Evolutionary conservation across 1,140 invertebrate species (phyloP).

Genomic region (Panulirus ornatus): DNA sequence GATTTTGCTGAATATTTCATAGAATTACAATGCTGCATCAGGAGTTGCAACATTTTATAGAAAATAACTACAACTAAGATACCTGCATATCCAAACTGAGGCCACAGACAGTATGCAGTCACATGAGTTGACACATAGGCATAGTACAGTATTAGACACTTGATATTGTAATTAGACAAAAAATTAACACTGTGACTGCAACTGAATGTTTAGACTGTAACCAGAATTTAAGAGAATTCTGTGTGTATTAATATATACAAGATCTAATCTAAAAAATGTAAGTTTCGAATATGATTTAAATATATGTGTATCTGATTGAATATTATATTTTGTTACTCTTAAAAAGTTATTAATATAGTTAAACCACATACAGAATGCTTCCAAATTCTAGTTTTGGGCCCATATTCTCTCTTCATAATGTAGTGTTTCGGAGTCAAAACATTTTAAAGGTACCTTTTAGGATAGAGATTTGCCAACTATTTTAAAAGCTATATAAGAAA

Average conservation of each 20-base stretch:
- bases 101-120: background rate
- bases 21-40: too few species aligned
- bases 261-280: background rate
- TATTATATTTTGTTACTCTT: background rate
- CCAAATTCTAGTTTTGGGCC: background rate
- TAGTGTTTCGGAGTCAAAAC: background rate
- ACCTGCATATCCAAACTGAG: background rate
- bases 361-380: background rate
- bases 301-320: background rate
- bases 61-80: background rate
- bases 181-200: background rate
- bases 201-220: background rate
- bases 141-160: background rate
- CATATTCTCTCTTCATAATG: background rate
- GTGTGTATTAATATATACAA: background rate
- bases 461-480: too few species aligned
- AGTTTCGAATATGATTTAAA: too few species aligned
- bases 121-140: background rate
- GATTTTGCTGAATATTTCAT: background rate
- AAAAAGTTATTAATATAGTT: background rate
- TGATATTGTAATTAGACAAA: background rate
- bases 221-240: background rate
- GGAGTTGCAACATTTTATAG: background rate
- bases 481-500: too few species aligned
- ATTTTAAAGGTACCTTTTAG: too few species aligned